These are phyloP conservation scores for Micoletzkya japonica DNA, from an alignment of 2,888 invertebrate species.

Conservation along the genomic window DNA sequence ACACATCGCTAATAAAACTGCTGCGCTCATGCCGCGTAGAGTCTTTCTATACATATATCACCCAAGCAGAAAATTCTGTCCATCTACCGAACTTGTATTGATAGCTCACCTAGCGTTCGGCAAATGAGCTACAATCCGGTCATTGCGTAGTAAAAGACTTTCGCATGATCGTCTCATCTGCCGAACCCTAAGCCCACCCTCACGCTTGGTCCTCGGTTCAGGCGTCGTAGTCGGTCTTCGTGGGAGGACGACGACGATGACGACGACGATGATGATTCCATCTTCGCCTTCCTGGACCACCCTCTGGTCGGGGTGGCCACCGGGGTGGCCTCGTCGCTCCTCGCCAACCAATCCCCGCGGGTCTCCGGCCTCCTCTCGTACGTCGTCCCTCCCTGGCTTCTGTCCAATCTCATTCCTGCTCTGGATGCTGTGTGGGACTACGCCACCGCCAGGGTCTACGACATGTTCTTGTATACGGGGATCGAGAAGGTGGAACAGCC, in stretches of 20 bases:
- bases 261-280: constrained; percentile 15
- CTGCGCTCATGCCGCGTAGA: no score
- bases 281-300: constrained; percentile 15
- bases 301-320: constrained; percentile 16
- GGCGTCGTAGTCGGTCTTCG: not conserved
- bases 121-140: no score
- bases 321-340: constrained; percentile 10
- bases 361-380: not conserved
- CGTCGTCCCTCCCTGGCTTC: constrained; percentile 2
- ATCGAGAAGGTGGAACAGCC: constrained; percentile 8
- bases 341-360: not conserved
- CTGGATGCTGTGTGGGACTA: not conserved
- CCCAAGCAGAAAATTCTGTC: no score
- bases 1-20: no score
- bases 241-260: not conserved
- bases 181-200: no score
- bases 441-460: not conserved
- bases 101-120: no score
- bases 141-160: no score
- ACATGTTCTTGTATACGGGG: not conserved
- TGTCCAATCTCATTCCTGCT: not conserved
- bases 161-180: not conserved
- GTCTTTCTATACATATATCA: no score
- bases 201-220: no score
- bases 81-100: no score